Conservation (phyloP, 2,113 vertebrate species). For the Macroglossus sobrinus region DNA sequence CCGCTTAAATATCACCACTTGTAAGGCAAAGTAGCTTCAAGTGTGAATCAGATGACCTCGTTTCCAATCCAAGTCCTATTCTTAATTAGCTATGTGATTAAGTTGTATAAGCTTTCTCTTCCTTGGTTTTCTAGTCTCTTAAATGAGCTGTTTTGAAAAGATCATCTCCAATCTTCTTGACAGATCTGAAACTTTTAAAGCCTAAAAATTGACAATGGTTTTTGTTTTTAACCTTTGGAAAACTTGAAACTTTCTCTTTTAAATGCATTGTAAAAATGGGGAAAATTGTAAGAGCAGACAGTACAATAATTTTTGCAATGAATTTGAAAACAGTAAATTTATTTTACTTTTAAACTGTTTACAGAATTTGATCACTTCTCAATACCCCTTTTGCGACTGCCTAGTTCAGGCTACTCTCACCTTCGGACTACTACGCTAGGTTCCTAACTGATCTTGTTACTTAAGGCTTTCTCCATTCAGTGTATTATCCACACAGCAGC, state of each 20-base stretch:
- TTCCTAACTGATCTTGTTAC: not conserved
- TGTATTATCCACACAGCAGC: not conserved
- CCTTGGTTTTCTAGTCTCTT: not conserved
- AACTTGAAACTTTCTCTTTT: not conserved
- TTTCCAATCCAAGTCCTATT: not conserved
- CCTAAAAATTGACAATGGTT: not conserved
- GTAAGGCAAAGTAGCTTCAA: not conserved
- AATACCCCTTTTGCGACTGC: not conserved
- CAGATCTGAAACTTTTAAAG: not conserved
- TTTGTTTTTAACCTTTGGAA: not conserved
- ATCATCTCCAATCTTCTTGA: not conserved
- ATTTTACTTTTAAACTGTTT: not conserved
- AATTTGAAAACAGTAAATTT: not conserved
- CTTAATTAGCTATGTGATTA: not conserved
- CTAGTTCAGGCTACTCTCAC: not conserved
- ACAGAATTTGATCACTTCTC: not conserved
- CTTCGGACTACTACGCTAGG: not conserved
- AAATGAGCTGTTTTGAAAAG: constrained; percentile 11
- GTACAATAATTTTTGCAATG: not conserved
- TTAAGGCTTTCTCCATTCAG: not conserved
- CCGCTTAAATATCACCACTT: not conserved
- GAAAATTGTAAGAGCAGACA: not conserved
- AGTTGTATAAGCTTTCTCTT: not conserved
- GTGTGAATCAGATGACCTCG: not conserved
- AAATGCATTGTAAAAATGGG: not conserved